These are phyloP conservation scores for Balaeniceps rex DNA, from an alignment of 2,113 vertebrate species.

Conservation along the genomic window DNA sequence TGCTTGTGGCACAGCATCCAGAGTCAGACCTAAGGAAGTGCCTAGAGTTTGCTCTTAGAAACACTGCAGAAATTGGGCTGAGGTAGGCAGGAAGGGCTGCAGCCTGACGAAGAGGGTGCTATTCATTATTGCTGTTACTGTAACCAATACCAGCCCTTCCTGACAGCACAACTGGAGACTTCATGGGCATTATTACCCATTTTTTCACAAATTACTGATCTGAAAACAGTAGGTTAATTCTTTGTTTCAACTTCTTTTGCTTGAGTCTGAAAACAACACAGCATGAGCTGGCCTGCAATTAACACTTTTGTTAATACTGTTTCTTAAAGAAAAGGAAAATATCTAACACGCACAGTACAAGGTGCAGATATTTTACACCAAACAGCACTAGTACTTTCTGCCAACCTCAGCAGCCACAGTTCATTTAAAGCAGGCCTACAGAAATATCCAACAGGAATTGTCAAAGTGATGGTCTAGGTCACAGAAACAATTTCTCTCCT, in stretches of 20 bases:
- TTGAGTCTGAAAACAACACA: slow-evolving; percentile 3
- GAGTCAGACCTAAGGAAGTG: neutral
- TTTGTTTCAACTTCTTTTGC: neutral
- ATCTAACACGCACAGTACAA: neutral
- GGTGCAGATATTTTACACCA: neutral
- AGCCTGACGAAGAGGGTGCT: neutral
- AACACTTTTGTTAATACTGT: neutral
- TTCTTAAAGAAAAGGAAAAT: neutral
- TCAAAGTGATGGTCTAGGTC: neutral
- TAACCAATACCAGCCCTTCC: neutral
- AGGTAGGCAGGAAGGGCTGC: neutral
- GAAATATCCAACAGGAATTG: neutral
- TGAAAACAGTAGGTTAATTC: neutral
- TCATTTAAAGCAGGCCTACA: neutral
- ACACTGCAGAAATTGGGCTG: neutral
- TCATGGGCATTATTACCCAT: neutral
- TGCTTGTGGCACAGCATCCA: neutral
- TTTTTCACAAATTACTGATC: neutral
- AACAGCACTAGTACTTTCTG: neutral
- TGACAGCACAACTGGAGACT: neutral
- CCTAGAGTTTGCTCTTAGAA: neutral
- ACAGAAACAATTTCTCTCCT: neutral
- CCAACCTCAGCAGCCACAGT: neutral
- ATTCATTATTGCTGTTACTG: neutral
- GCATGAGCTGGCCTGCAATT: neutral